Evolutionary conservation across 2,888 invertebrate genomes (phyloP).

Genomic region (Chrysodeixis includens): DNA sequence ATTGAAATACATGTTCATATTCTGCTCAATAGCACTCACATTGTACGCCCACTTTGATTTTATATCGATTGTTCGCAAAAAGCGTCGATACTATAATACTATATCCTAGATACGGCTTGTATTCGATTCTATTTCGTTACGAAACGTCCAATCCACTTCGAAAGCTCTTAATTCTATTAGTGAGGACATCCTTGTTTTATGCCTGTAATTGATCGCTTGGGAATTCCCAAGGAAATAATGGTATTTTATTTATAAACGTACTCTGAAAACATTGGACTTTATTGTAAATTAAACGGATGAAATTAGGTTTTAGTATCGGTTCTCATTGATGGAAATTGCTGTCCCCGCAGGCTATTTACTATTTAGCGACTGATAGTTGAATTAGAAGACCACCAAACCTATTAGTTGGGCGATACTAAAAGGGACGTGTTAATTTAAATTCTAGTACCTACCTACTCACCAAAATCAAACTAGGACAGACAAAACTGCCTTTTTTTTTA

Average conservation of each 20-base stretch:
- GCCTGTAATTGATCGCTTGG: conserved; percentile 42
- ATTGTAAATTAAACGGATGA: no score
- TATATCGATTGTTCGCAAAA: conserved; percentile 18
- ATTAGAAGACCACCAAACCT: no score
- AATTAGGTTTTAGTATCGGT: not conserved
- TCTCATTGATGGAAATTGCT: not conserved
- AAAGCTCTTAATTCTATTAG: conserved; percentile 56
- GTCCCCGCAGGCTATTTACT: no score
- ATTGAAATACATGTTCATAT: not conserved
- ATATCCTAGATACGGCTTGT: conserved; percentile 6
- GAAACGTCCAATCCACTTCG: conserved; percentile 38
- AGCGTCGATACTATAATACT: not conserved
- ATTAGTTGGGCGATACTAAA: no score
- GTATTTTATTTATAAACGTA: conserved; percentile 14
- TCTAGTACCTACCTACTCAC: no score
- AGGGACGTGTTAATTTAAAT: no score
- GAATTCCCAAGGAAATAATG: conserved; percentile 21
- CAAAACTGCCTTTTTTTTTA: no score
- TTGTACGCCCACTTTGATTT: conserved; percentile 12
- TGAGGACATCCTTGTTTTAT: conserved; percentile 38
- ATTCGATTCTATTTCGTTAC: conserved; percentile 17
- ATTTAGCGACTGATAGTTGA: no score
- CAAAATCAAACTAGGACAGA: no score
- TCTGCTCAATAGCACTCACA: not conserved
- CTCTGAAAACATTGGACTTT: not conserved